Evolutionary conservation across 2,888 invertebrate species (phyloP).

Genomic region (Amiota mariae): DNA sequence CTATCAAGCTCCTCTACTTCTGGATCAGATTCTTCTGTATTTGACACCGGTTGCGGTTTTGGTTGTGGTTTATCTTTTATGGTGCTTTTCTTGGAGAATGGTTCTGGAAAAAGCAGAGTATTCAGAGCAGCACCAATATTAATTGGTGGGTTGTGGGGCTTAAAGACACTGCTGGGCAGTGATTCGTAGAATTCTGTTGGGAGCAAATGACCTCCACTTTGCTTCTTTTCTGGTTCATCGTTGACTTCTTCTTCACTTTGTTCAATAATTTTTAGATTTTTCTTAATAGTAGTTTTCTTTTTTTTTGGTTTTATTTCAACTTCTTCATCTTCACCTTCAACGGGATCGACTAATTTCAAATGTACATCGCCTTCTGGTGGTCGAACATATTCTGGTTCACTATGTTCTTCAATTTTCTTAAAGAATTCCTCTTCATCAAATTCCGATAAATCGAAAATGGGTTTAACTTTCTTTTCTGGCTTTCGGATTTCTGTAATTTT

Average conservation of each 20-base stretch:
- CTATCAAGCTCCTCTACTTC: slow-evolving; percentile 44
- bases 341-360: slow-evolving; percentile 59
- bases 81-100: slow-evolving; percentile 53
- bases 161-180: slow-evolving; percentile 46
- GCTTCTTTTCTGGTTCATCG: slow-evolving; percentile 23
- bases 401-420: slow-evolving; percentile 54
- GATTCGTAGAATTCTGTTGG: slow-evolving; percentile 68
- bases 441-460: slow-evolving; percentile 52
- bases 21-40: slow-evolving; percentile 24
- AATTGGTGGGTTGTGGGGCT: slow-evolving; percentile 42
- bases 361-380: slow-evolving; percentile 70
- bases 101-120: slow-evolving; percentile 58
- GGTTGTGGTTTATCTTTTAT: slow-evolving; percentile 30
- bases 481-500: slow-evolving; percentile 67
- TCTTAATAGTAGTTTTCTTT: slow-evolving; percentile 15
- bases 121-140: slow-evolving; percentile 58
- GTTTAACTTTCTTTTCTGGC: slow-evolving; percentile 59
- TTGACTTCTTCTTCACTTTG: slow-evolving; percentile 35
- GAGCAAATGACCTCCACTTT: slow-evolving; percentile 44
- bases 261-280: slow-evolving; percentile 47
- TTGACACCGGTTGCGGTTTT: slow-evolving; percentile 14
- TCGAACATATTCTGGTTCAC: slow-evolving; percentile 52
- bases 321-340: slow-evolving; percentile 66
- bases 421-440: slow-evolving; percentile 69
- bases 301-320: slow-evolving; percentile 30